phyloP scores from a whole-genome alignment of 2,888 invertebrate genomes.

The Dioctria linearis region DNA sequence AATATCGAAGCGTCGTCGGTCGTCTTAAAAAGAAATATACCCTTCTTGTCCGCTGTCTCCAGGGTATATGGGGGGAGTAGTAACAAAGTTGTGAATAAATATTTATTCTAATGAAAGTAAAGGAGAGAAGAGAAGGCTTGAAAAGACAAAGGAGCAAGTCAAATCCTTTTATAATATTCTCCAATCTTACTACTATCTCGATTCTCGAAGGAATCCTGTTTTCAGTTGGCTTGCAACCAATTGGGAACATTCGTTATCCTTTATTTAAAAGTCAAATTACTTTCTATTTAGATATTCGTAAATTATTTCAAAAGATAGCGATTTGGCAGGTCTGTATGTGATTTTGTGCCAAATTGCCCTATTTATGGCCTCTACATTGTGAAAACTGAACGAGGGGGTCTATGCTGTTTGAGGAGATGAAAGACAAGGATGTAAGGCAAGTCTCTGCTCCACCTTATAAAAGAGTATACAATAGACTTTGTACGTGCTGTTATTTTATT shows the following conservation, averaged over 20 bases:
- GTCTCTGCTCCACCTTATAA: not conserved
- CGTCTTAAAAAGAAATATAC: too few relatives aligned
- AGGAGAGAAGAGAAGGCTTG: not conserved
- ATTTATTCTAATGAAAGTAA: constrained; percentile 43
- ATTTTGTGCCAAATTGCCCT: constrained; percentile 55
- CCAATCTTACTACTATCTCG: too few relatives aligned
- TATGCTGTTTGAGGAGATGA: not conserved
- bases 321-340: constrained; percentile 54
- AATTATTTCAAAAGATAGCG: constrained; percentile 53
- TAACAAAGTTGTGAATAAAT: constrained; percentile 16
- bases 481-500: constrained; percentile 45
- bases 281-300: constrained; percentile 53
- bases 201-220: not conserved
- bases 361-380: constrained; percentile 52
- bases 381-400: constrained; percentile 15
- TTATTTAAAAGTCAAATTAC: constrained; percentile 55
- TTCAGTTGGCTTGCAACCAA: constrained; percentile 33
- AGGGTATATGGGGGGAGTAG: not conserved
- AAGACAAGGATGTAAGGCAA: too few relatives aligned
- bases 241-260: constrained; percentile 45
- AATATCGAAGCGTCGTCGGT: constrained; percentile 5
- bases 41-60: too few relatives aligned
- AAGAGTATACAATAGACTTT: not conserved
- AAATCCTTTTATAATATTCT: not conserved
- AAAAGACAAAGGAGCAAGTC: constrained; percentile 28